Evolutionary conservation across 2,797 vertebrate species (phyloP), one percentile per base, ranked within the genome.

Genomic region (Anniella stebbinsi): DNA sequence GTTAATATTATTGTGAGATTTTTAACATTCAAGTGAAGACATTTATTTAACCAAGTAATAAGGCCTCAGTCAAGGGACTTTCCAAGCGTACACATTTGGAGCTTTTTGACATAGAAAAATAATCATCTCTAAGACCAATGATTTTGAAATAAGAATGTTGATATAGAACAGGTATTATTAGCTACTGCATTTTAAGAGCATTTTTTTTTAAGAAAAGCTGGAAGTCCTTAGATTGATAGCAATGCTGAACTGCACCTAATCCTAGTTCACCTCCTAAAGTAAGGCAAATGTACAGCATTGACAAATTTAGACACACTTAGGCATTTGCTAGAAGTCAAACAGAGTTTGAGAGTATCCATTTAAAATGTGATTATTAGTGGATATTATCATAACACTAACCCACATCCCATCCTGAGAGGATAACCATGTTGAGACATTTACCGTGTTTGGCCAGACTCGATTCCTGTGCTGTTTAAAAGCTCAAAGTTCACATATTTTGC

Each of bases 1-100:
- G 13, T 90, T 82, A 90, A 90, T 77, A 91, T 91, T 78, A 78
- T 87, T 91, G 73, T 80, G 84, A 89, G 85, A 30, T 87, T 89
- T 88, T 81, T 51, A 93, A 90, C 18, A 85, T 78, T 84, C 51
- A 93, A 77, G 72, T 84, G 23, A 78, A 88, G 38, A 80, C 57
- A 17, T 91, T 91, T 91, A 86, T 73, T 90, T 81, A 89, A 92
- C 72, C 72, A 92, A 89, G 54, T 77, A 91, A 38, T 75, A 89
- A 88, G 25, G 82, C 48, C 72, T 89, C 77, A 86, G 77, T 90
- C 69, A 54, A 82, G 82, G 86, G 86, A 88, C 66, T n/a, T 80
- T 87, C 86, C 21, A 88, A 91, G 72, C 70, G 76, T 60, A 88
- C 41, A 36, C 72, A 84, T 86, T 87, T 87, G 70, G 11, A 91